These are phyloP conservation scores for Podiceps cristatus DNA, from an alignment of 2,113 vertebrate species.

Conservation along the genomic window DNA sequence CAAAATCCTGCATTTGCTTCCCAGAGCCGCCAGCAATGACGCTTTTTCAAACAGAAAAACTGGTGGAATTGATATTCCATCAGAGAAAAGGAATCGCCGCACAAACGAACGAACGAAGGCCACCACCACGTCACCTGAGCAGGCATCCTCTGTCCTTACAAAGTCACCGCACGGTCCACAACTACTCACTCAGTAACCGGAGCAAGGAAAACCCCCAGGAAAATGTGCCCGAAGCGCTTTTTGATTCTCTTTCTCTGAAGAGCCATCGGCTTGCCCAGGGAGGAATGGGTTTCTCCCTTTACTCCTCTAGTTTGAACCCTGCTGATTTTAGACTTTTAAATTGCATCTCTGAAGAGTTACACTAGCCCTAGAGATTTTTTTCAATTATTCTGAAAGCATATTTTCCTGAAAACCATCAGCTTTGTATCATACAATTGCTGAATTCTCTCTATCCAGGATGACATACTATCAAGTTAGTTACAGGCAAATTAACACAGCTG, in stretches of 20 bases:
- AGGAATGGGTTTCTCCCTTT: neutral
- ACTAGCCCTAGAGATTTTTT: neutral
- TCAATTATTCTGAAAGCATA: neutral
- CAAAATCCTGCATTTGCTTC: neutral
- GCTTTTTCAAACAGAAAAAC: neutral
- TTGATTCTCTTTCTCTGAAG: neutral
- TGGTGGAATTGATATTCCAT: fast-evolving
- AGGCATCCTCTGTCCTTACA: neutral
- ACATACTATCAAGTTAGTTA: neutral
- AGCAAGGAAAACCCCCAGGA: neutral
- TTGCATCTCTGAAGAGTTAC: neutral
- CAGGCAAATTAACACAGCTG: neutral
- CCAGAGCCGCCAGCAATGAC: neutral
- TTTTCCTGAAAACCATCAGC: neutral
- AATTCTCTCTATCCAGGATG: neutral
- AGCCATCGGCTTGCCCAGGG: neutral
- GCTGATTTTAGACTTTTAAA: neutral
- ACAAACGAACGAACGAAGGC: fast-evolving
- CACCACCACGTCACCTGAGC: neutral
- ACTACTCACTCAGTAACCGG: neutral
- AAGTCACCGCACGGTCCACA: neutral
- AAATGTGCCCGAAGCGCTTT: neutral
- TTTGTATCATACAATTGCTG: neutral
- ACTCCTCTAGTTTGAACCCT: neutral
- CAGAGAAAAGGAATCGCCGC: neutral